Percentiles rank a stretch among this genome's conserved stretches.
Conservation (phyloP, 2,113 vertebrate genomes). For the Edolisoma coerulescens region DNA sequence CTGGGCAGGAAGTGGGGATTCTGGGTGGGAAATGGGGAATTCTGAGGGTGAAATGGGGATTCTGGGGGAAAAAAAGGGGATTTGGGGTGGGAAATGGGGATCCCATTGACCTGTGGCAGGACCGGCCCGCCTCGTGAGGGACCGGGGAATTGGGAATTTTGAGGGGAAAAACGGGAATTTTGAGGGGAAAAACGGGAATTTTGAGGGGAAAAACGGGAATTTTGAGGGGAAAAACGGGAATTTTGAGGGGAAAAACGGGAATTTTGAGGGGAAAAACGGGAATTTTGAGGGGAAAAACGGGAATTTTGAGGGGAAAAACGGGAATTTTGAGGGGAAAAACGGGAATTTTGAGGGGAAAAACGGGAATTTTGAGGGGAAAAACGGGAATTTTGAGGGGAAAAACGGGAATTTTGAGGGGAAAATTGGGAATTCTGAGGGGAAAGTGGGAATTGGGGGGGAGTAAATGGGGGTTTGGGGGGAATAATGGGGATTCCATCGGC, state of each 20-base stretch:
- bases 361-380: no score
- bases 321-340: not conserved
- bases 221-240: not conserved
- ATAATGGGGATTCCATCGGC: no score
- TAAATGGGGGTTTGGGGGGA: no score
- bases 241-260: not conserved
- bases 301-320: not conserved
- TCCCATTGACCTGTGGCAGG: constrained; percentile 86
- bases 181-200: not conserved
- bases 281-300: not conserved
- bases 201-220: not conserved
- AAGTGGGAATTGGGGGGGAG: no score
- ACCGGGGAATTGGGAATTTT: not conserved
- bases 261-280: not conserved
- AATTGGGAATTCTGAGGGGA: no score
- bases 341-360: no score
- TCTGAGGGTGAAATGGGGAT: not conserved
- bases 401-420: no score
- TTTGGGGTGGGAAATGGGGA: not conserved
- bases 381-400: no score
- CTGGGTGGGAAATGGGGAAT: not conserved
- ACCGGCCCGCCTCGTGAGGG: constrained; percentile 90
- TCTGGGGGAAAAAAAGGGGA: not conserved
- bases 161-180: not conserved
- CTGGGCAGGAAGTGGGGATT: not conserved